Conservation (phyloP, 2,888 invertebrate species). For the Mechanitis messenoides region DNA sequence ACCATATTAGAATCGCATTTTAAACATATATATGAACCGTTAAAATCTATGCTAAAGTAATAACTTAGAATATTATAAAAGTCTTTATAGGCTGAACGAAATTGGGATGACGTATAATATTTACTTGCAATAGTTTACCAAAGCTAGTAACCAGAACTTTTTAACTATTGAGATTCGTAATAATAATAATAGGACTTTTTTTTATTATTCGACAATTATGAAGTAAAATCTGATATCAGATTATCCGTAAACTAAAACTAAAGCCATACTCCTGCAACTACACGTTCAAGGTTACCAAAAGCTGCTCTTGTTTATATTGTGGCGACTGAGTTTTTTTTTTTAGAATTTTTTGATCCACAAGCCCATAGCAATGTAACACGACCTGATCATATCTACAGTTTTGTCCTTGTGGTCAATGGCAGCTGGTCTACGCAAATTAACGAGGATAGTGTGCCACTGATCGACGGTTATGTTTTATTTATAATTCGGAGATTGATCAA, state of each 20-base stretch:
- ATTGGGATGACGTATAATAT: not conserved
- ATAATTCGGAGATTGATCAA: not conserved
- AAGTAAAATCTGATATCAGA: no score
- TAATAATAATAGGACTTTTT: no score
- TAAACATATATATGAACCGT: slow-evolving; percentile 34
- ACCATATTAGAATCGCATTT: slow-evolving; percentile 72
- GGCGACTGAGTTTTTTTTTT: slow-evolving; percentile 50
- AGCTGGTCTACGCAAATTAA: slow-evolving; percentile 55
- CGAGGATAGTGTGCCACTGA: slow-evolving; percentile 17
- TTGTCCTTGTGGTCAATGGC: slow-evolving; percentile 71
- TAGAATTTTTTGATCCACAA: slow-evolving; percentile 51
- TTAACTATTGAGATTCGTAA: no score
- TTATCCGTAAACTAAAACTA: not conserved
- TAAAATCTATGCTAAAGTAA: slow-evolving; percentile 33
- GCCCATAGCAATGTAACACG: slow-evolving; percentile 68
- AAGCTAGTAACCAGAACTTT: no score
- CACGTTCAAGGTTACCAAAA: slow-evolving; percentile 41
- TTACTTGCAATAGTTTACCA: not conserved
- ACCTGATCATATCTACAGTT: slow-evolving; percentile 73
- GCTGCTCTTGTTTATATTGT: slow-evolving; percentile 54
- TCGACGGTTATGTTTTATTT: slow-evolving; percentile 21
- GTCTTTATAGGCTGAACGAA: slow-evolving; percentile 4
- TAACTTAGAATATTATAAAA: slow-evolving; percentile 8
- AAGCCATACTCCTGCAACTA: not conserved
- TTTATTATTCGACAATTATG: no score